A percentile compares a stretch with the other conserved stretches of the same genome.
phyloP scores from a whole-genome alignment of 2,888 invertebrate species.

The Iselma pallidipennis region DNA sequence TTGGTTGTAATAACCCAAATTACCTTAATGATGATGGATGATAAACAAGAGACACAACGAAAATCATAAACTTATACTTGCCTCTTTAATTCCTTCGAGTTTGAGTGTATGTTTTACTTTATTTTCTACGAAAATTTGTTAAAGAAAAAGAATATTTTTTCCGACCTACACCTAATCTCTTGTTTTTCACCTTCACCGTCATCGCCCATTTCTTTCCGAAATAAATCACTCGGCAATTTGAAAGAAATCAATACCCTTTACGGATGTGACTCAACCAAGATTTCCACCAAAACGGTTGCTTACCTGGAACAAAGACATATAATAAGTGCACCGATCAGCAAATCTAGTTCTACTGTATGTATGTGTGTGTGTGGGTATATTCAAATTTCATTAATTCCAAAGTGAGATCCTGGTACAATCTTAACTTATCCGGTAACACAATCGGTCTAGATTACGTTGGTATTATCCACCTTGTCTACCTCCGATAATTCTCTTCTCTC shows the following conservation, averaged over 20 bases:
- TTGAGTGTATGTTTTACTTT: constrained; percentile 1
- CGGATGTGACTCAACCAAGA: too few relatives aligned
- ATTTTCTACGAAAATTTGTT: neutral
- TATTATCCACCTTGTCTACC: constrained; percentile 46
- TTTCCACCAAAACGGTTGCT: neutral
- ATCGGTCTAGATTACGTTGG: constrained; percentile 41
- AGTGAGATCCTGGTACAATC: constrained; percentile 31
- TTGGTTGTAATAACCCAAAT: constrained; percentile 42
- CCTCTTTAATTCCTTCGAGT: constrained; percentile 23
- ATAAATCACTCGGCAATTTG: neutral
- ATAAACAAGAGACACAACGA: constrained; percentile 29
- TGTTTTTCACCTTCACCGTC: too few relatives aligned
- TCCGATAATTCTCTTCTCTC: constrained; percentile 39
- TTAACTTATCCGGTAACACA: constrained; percentile 37
- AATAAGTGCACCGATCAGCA: neutral
- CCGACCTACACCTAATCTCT: too few relatives aligned
- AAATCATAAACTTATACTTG: constrained; percentile 30
- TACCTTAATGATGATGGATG: constrained; percentile 49
- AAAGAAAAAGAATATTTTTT: too few relatives aligned
- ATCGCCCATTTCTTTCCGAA: neutral
- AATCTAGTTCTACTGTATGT: neutral
- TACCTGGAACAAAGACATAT: constrained; percentile 18
- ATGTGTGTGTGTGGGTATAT: constrained; percentile 8
- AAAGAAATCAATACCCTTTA: neutral
- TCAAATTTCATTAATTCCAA: constrained; percentile 32